Evolutionary conservation across 2,797 vertebrate genomes (phyloP).

Genomic region (Geotrypetes seraphini): DNA sequence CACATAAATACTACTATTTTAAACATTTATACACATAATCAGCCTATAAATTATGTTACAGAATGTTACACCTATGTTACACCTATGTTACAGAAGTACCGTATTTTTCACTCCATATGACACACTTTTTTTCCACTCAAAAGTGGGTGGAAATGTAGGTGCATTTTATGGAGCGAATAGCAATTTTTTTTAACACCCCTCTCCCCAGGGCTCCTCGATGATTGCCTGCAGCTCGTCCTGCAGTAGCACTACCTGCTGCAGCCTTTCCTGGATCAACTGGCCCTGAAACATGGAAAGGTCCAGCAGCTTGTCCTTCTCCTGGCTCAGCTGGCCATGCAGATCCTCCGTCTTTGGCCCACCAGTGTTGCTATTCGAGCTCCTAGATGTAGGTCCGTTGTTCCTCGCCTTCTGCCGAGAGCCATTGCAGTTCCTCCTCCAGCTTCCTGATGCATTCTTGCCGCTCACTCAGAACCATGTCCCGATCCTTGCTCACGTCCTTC

Average conservation of each 20-base stretch:
- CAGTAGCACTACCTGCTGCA: constrained; percentile 24
- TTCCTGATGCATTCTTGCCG: background rate
- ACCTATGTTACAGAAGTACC: no score
- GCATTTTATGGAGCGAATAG: no score
- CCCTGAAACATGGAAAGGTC: constrained; percentile 35
- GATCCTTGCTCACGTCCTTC: constrained; percentile 1
- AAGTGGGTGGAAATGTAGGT: no score
- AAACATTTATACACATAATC: no score
- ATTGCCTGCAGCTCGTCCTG: constrained; percentile 20
- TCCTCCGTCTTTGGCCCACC: constrained; percentile 10
- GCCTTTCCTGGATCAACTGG: constrained; percentile 34
- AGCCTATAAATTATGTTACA: no score
- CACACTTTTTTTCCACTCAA: no score
- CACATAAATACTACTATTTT: no score
- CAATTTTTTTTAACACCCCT: no score
- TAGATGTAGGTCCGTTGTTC: background rate
- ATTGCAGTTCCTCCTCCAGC: constrained; percentile 1
- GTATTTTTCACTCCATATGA: no score
- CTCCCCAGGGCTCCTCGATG: constrained; percentile 10
- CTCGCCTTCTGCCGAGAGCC: constrained; percentile 19
- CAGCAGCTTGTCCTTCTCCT: constrained; percentile 39
- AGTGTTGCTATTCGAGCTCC: no score
- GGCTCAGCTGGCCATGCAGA: background rate
- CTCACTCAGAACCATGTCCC: constrained; percentile 20
- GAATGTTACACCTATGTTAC: no score